A percentile compares a stretch with the other conserved stretches of the same genome.
Conservation (phyloP, 2,113 vertebrate species). For the Ranitomeya variabilis region DNA sequence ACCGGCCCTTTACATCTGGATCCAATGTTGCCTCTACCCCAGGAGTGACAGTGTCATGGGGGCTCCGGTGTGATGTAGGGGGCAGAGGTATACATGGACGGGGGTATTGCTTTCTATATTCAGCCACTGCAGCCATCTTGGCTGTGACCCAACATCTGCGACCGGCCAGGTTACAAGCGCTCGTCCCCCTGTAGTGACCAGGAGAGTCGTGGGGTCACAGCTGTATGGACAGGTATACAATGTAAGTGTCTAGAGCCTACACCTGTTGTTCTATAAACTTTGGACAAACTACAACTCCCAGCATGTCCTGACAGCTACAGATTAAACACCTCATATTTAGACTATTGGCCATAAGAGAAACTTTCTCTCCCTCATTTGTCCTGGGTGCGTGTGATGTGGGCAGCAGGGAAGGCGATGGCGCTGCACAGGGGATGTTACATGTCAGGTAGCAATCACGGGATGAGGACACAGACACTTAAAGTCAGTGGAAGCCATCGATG, state of each 20-base stretch:
- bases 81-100: no score
- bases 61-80: no score
- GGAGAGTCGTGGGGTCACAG: background rate
- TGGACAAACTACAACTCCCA: background rate
- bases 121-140: background rate
- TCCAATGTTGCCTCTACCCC: no score
- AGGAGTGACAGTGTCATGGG: no score
- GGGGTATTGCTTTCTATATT: no score
- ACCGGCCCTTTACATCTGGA: no score
- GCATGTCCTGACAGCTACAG: background rate
- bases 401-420: background rate
- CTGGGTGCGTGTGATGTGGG: background rate
- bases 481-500: constrained; percentile 36
- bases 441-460: background rate
- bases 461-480: constrained; percentile 21
- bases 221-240: background rate
- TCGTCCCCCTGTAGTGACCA: no score
- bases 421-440: background rate
- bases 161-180: background rate
- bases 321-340: background rate
- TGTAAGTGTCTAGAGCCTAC: background rate
- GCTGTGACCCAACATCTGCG: background rate
- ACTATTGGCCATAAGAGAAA: background rate
- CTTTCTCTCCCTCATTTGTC: background rate
- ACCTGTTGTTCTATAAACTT: background rate